Base-by-base conservation (phyloP, 2,797 vertebrate genomes). In the Valencia hispanica region DNA sequence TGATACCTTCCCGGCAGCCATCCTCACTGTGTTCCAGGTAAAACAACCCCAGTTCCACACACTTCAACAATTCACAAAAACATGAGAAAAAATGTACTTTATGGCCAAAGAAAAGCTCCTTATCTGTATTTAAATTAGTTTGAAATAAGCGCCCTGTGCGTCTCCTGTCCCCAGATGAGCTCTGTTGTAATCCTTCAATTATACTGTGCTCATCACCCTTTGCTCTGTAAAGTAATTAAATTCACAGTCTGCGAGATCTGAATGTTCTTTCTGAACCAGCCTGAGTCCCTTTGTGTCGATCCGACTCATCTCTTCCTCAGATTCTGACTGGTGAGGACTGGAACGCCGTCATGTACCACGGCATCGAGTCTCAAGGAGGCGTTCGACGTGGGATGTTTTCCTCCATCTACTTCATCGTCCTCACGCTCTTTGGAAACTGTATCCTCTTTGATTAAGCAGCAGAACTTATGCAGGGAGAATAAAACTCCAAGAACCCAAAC, bases 341-440 rank as follows among this genome's bases (percentile, higher is more conserved):
- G 98, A 99, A 99, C 0, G 97, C 96, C 0, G 98, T 99, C 73
- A 99, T 99, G 98, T 99, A 99, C 84, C 97, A 98, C 0, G 98
- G 97, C 53, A 99, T 99, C 0, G 96, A 98, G 77, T 99, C 98
- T 0, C 98, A 99, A 77, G 97, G 97, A 0, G 98, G 98, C 0
- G 97, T 99, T 72, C 95, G 89, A 14, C 94, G 95, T 0, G 98
- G 97, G 75, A 99, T 99, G 98, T 96, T 97, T 92, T 99, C 96
- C 5, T 99, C 97, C 2, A 93, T 98, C 80, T 99, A 99, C 91
- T 99, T 99, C 94, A 99, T 99, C 0, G 96, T 99, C 78, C 94
- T 99, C 79, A 99, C 98, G 0, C 94, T 99, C 14, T 99, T 99
- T 41, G 98, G 98, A 81, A 99, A 99, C 95, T 99, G 98, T 99